These are phyloP conservation scores for Yponomeuta plumbellus DNA, from an alignment of 2,888 invertebrate genomes.

Conservation along the genomic window DNA sequence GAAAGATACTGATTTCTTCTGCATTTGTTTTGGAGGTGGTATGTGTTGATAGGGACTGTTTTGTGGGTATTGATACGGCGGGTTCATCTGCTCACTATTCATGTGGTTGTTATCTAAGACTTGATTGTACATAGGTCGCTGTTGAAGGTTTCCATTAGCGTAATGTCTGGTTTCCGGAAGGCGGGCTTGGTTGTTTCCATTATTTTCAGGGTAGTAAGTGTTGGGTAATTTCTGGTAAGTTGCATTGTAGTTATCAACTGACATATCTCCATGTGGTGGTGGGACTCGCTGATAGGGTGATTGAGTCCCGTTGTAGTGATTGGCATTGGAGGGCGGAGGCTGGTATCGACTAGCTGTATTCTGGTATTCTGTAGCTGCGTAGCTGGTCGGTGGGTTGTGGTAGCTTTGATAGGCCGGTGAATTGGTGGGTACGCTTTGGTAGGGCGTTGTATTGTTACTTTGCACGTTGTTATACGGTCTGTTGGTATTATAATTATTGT, in stretches of 20 bases:
- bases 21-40: conserved; percentile 77
- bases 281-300: conserved; percentile 79
- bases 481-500: conserved; percentile 38
- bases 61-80: conserved; percentile 52
- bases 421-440: conserved; percentile 69
- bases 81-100: conserved; percentile 37
- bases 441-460: conserved; percentile 44
- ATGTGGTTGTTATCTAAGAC: conserved; percentile 45
- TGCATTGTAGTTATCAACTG: conserved; percentile 52
- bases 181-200: conserved; percentile 39
- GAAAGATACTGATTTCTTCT: conserved; percentile 83
- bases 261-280: conserved; percentile 70
- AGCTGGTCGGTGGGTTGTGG: conserved; percentile 71
- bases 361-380: conserved; percentile 65
- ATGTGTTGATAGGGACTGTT: conserved; percentile 80
- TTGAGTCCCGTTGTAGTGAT: conserved; percentile 42
- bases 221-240: conserved; percentile 59
- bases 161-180: conserved; percentile 50
- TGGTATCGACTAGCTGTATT: conserved; percentile 73
- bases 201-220: conserved; percentile 53
- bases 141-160: conserved; percentile 41
- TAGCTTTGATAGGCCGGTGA: conserved; percentile 67
- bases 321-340: conserved; percentile 44
- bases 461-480: conserved; percentile 45
- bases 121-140: conserved; percentile 58